Base-by-base conservation (phyloP, 2,888 invertebrate genomes). In the Odiellus spinosus region DNA sequence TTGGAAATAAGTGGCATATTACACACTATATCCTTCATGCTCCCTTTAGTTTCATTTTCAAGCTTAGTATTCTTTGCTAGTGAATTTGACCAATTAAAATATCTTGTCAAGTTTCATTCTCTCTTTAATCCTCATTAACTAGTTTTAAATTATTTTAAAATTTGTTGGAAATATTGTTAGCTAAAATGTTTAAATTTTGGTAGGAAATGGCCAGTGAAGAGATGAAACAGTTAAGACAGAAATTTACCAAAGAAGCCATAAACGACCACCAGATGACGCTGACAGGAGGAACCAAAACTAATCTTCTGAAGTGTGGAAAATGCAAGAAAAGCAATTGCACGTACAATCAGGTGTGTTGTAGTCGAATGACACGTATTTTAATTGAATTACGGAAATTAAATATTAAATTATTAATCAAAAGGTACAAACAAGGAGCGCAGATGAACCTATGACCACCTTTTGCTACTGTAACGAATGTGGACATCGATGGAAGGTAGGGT, bases 361-460 rank as follows among this genome's bases (percentile, higher is more conserved):
- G n/a, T n/a, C n/a, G n/a, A n/a, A n/a, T n/a, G n/a, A n/a, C n/a
- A n/a, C n/a, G n/a, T n/a, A n/a, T n/a, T n/a, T n/a, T n/a, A n/a
- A n/a, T n/a, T n/a, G n/a, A n/a, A n/a, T n/a, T n/a, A n/a, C n/a
- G n/a, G n/a, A n/a, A n/a, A n/a, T 17, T 18, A 19, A 38, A 18
- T 36, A 14, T 18, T 17, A 3, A 15, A 12, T 17, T 18, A 60
- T 39, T 26, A 6, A 59, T 26, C 5, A 6, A 26, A 26, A 73
- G 73, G 75, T 95, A 51, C 96, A 98, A 69, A 98, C 96, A 1
- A 78, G 96, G 64, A 91, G 91, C 62, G 85, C 98, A 62, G 98
- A 99, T 76, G 98, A 99, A 75, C 98, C 98, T 50, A 99, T 99
- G 98, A 98, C 98, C 36, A 98, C 98, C 1, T 98, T 99, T 71